Base-by-base conservation (phyloP, 2,797 vertebrate species). In the Thripadectes ignobilis region DNA sequence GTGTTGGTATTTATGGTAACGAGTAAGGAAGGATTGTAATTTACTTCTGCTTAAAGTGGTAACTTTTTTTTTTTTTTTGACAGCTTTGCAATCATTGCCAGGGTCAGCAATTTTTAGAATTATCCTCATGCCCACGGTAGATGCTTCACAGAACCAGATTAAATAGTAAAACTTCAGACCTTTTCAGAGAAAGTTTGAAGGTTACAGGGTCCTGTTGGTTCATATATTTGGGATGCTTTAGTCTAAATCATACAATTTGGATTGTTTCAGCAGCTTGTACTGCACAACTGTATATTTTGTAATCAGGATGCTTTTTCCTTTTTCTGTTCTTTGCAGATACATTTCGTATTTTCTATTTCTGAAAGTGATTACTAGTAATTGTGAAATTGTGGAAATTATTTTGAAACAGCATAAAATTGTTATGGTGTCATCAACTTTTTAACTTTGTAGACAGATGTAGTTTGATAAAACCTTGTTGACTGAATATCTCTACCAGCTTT, bases 1-100 rank as follows among this genome's bases (percentile, higher is more conserved):
- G 61, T 92, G 81, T 77, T 92, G 78, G 72, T 91, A 80, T 93
- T 93, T 88, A 89, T 62, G 78, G 78, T 63, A 68, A 74, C n/a
- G 77, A 95, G 85, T 91, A 85, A 62, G 46, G 45, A 51, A 87
- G 61, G 75, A 59, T 91, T 83, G 69, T 78, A 48, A 72, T 82
- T 94, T 91, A 79, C 61, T 93, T 94, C 89, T 77, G 41, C 73
- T 71, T 72, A 77, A 80, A 79, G 65, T 89, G 54, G 68, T 68
- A 81, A 51, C 51, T 55, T 65, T 46, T 72, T 82, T 80, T 79
- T 82, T 79, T 45, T 91, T 91, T 85, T 75, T 30, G 22, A 78
- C 38, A 75, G 54, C 43, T 83, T 88, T 65, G n/a, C 74, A 77
- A 7, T 87, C 39, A 89, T 92, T 92, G 52, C 49, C 27, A 54